Evolutionary conservation across 1,140 invertebrate species (phyloP).

Genomic region (Panulirus ornatus): DNA sequence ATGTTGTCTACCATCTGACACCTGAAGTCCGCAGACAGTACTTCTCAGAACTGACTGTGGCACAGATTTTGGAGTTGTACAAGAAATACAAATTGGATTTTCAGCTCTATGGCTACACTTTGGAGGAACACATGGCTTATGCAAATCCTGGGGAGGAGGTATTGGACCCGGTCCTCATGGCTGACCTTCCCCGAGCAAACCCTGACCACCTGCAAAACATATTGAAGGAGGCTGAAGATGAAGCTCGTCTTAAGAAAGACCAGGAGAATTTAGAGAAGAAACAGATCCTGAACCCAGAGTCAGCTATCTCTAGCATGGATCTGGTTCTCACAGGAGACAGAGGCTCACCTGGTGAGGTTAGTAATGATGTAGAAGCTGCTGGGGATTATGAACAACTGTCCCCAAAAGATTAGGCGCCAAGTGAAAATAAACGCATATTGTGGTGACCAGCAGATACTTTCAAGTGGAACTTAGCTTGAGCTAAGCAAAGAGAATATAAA

Average conservation of each 20-base stretch:
- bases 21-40: slow-evolving; percentile 56
- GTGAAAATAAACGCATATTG: no score
- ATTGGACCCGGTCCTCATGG: slow-evolving; percentile 41
- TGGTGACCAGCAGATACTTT: no score
- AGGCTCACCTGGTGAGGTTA: not conserved
- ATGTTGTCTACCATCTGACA: slow-evolving; percentile 43
- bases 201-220: slow-evolving; percentile 28
- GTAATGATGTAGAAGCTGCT: not conserved
- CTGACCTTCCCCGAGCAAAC: slow-evolving; percentile 10
- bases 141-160: slow-evolving; percentile 54
- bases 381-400: not conserved
- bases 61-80: slow-evolving; percentile 52
- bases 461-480: no score
- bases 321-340: slow-evolving; percentile 9
- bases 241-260: not conserved
- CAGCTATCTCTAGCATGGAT: not conserved
- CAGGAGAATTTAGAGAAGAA: not conserved
- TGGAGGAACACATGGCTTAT: slow-evolving; percentile 63
- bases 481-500: no score
- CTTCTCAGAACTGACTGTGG: slow-evolving; percentile 60
- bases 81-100: slow-evolving; percentile 72
- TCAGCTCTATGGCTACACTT: slow-evolving; percentile 64
- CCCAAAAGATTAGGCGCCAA: no score
- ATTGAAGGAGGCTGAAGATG: not conserved
- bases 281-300: not conserved